Evolutionary conservation across 2,888 invertebrate species (phyloP), one percentile per base, ranked within the genome.

Genomic region (Leucophenga montana): DNA sequence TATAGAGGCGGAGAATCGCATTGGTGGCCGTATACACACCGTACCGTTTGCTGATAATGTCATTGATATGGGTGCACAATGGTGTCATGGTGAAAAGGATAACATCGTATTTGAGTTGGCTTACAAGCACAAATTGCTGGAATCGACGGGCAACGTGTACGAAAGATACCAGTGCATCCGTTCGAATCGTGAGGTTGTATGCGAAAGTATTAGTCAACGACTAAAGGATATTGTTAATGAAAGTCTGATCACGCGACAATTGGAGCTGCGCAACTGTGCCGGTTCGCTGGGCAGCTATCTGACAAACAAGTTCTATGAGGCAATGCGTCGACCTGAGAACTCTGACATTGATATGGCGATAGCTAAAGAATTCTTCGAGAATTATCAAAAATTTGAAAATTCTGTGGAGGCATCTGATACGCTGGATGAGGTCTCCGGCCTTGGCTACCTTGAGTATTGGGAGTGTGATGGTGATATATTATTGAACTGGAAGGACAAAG

Each of bases 401-500:
- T 89, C 89, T 0, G 84, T 89, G 84, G 91, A 94, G 89, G 91
- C 93, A 71, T 90, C 93, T 78, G 90, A 91, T 88, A 86, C 91
- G 77, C 89, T 95, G 92, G 89, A 91, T 89, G 90, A 93, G 65
- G 91, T 94, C 39, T 95, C 95, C 0, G 90, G 93, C 0, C 89
- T 89, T 71, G 92, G 93, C 0, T 89, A 92, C 62, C 87, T 90
- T 0, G 92, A 93, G 74, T 93, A 92, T 79, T 90, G 92, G 91
- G 89, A 90, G 1, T 94, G 94, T 82, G 92, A 93, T 27, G 96
- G 96, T 3, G 92, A 95, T 84, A 89, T 89, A 54, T 86, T 93
- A 77, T 87, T 94, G 0, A 92, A 93, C 82, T 96, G 95, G 95
- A 94, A 93, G 79, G 91, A 92, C 68, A 91, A 90, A 73, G 95